Conservation (phyloP, 2,888 invertebrate genomes). For the Calliscelio sp. region DNA sequence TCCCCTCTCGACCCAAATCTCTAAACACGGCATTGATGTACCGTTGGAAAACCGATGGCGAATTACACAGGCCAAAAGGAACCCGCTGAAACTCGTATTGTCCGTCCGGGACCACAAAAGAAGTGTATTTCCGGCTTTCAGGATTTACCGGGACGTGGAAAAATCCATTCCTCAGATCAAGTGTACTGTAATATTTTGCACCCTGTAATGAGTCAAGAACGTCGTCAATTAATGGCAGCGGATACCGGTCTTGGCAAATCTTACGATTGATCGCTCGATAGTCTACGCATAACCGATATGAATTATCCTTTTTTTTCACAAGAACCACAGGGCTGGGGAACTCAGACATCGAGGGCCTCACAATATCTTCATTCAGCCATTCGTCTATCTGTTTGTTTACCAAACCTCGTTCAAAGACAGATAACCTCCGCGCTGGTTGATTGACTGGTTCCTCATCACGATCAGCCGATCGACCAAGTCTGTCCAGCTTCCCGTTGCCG, state of each 20-base stretch:
- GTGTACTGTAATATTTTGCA: background rate
- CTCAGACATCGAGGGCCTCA: background rate
- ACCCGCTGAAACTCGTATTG: background rate
- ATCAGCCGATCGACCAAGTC: constrained; percentile 5
- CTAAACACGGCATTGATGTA: background rate
- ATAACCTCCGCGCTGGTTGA: background rate
- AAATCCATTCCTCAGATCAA: background rate
- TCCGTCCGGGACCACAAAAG: constrained; percentile 1
- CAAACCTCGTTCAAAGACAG: background rate
- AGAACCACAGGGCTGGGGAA: background rate
- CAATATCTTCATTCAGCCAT: background rate
- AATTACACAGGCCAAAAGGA: background rate
- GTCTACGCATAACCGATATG: background rate
- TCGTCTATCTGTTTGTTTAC: background rate
- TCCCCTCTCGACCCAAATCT: background rate
- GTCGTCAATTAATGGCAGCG: background rate
- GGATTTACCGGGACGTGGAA: background rate
- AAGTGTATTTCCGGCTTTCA: background rate
- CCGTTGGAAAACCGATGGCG: background rate
- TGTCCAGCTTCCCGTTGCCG: background rate
- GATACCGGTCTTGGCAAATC: background rate
- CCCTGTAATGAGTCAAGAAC: background rate
- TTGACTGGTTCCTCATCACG: background rate
- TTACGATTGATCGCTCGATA: background rate
- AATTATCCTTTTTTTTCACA: background rate